Base-by-base conservation (phyloP, 2,888 invertebrate genomes). In the Hydraecia micacea region DNA sequence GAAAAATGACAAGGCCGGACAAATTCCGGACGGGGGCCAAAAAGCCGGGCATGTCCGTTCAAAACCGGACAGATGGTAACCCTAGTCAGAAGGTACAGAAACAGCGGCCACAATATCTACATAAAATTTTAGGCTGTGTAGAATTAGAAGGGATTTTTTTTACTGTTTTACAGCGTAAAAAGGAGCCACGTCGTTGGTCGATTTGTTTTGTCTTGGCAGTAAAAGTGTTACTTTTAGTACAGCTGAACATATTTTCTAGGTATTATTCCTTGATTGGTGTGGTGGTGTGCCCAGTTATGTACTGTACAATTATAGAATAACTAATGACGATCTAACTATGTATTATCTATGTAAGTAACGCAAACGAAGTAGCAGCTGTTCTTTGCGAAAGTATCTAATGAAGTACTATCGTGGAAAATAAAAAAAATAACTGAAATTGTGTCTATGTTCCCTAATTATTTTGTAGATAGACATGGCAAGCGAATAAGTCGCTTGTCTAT, bases 81-180 rank as follows among this genome's bases (percentile, higher is more conserved):
- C 62, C n/a, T 60, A 70, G 84, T 84, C 86, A 85, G 85, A 86
- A 79, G 80, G 71, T 77, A 81, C 83, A 81, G 75, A 84, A 89
- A 90, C 84, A 80, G 63, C 85, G 83, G 36, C 80, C 78, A 76
- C 80, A 74, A 75, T 77, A 76, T 78, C 69, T 75, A 55, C 77
- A 73, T 87, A 77, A 86, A 81, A 72, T 82, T 87, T 83, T 79
- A 80, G 80, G 67, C 74, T 73, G 28, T 73, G 69, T 46, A 67
- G 65, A 67, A 75, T 79, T 79, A 82, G n/a, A 80, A 60, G 39
- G 68, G 62, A 66, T 80, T 76, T 77, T 49, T 86, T 86, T 86
- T 79, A 77, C 72, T 79, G 80, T 70, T 86, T 77, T 67, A 68
- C 65, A 75, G 25, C 52, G 42, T 28, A 49, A 68, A 66, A 63